Evolutionary conservation across 2,888 invertebrate genomes (phyloP).

Genomic region (Lacanobia wlatinum): DNA sequence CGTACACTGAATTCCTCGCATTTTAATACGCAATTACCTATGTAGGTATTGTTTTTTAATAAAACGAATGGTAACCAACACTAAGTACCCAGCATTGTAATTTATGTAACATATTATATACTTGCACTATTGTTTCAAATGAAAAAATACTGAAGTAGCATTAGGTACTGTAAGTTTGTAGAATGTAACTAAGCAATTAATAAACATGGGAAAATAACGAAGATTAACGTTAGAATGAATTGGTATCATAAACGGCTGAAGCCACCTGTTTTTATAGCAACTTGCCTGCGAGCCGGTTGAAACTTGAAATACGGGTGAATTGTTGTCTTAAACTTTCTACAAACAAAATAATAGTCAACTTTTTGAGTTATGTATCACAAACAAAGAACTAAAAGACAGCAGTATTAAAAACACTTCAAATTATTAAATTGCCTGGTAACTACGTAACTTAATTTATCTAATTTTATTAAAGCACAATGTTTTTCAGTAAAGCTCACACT

Average conservation of each 20-base stretch:
- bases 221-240: slow-evolving; percentile 1
- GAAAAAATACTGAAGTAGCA: not conserved
- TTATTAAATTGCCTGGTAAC: slow-evolving; percentile 25
- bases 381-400: slow-evolving; percentile 6
- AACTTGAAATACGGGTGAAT: slow-evolving; percentile 27
- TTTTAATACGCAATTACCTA: not conserved
- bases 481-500: slow-evolving; percentile 41
- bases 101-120: too few relatives aligned
- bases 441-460: slow-evolving; percentile 29
- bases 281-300: slow-evolving; percentile 20
- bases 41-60: not conserved
- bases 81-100: not conserved
- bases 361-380: slow-evolving; percentile 36
- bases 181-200: not conserved
- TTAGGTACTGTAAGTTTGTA: not conserved
- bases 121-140: not conserved
- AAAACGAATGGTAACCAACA: not conserved
- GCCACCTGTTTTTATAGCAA: slow-evolving; percentile 57
- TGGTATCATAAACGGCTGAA: slow-evolving; percentile 23
- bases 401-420: slow-evolving; percentile 19
- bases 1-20: not conserved
- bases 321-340: slow-evolving; percentile 37
- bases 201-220: slow-evolving; percentile 2
- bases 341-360: slow-evolving; percentile 18
- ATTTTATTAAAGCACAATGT: slow-evolving; percentile 45